These are phyloP conservation scores for Plutomurus gul DNA, from an alignment of 1,140 invertebrate species.

Conservation along the genomic window DNA sequence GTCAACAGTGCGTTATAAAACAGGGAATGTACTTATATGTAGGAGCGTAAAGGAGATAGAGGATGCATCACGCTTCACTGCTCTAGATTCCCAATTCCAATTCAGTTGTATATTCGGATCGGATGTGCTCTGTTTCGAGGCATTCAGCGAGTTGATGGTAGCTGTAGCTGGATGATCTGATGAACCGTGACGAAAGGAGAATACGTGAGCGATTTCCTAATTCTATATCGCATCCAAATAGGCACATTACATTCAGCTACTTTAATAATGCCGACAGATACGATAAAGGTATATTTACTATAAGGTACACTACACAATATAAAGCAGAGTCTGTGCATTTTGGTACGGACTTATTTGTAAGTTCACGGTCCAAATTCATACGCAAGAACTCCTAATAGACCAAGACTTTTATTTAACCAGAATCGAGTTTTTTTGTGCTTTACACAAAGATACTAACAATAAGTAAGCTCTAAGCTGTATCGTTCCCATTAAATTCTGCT, in stretches of 20 bases:
- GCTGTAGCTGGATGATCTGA: conserved; percentile 5
- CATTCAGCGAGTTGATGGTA: background rate
- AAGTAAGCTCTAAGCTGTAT: too few species aligned
- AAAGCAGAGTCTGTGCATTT: too few species aligned
- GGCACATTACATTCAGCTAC: background rate
- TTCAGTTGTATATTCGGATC: background rate
- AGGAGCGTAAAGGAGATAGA: background rate
- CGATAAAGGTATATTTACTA: too few species aligned
- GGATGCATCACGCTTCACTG: background rate
- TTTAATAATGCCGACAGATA: background rate
- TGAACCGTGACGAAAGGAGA: conserved; percentile 24
- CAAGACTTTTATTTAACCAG: background rate
- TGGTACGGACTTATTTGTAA: too few species aligned
- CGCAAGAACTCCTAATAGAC: too few species aligned
- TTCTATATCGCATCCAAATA: conserved; percentile 4
- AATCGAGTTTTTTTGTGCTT: background rate
- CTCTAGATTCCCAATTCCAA: background rate
- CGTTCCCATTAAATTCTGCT: too few species aligned
- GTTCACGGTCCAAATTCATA: too few species aligned
- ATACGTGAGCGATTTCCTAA: conserved; percentile 30
- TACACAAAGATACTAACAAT: too few species aligned
- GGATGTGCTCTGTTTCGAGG: too few species aligned
- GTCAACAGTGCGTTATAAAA: background rate
- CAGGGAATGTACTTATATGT: background rate
- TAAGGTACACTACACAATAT: too few species aligned